phyloP scores from a whole-genome alignment of 2,888 invertebrate species.

The Villa cingulata region DNA sequence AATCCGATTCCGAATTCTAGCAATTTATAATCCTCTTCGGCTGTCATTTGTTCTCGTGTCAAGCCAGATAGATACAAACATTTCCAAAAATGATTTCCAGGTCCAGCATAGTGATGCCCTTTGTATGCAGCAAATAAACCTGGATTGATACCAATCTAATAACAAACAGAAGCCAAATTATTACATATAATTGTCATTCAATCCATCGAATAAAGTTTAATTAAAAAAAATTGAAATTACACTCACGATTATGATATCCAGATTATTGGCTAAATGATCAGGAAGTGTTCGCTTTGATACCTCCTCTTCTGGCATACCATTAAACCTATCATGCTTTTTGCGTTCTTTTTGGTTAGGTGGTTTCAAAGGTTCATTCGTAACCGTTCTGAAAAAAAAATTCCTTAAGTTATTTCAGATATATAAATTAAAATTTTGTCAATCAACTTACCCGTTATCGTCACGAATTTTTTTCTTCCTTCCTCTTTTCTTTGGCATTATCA shows the following conservation, averaged over 20 bases:
- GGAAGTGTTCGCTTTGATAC: constrained; percentile 85
- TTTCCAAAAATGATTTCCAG: constrained; percentile 99
- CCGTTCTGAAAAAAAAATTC: constrained; percentile 8
- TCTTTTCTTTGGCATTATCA: constrained; percentile 57
- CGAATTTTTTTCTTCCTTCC: constrained; percentile 76
- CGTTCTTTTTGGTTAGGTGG: constrained; percentile 52
- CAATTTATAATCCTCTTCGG: constrained; percentile 89
- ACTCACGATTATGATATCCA: constrained; percentile 98
- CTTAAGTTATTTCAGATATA: not conserved
- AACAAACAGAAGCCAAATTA: constrained; percentile 16
- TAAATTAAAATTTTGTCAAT: not conserved
- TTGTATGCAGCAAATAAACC: constrained; percentile 94
- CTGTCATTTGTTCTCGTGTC: constrained; percentile 88
- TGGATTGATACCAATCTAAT: constrained; percentile 94
- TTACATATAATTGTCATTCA: not conserved
- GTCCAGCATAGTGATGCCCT: constrained; percentile 97
- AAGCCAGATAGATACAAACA: constrained; percentile 88
- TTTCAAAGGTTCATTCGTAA: constrained; percentile 16
- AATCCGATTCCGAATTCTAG: constrained; percentile 92
- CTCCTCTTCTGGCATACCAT: constrained; percentile 94
- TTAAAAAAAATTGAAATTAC: constrained; percentile 35
- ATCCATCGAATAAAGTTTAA: constrained; percentile 1
- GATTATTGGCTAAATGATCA: constrained; percentile 82
- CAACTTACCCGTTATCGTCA: constrained; percentile 44
- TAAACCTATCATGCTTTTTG: constrained; percentile 88